Conservation (phyloP, 1,140 invertebrate genomes). For the Eupeodes corollae region DNA sequence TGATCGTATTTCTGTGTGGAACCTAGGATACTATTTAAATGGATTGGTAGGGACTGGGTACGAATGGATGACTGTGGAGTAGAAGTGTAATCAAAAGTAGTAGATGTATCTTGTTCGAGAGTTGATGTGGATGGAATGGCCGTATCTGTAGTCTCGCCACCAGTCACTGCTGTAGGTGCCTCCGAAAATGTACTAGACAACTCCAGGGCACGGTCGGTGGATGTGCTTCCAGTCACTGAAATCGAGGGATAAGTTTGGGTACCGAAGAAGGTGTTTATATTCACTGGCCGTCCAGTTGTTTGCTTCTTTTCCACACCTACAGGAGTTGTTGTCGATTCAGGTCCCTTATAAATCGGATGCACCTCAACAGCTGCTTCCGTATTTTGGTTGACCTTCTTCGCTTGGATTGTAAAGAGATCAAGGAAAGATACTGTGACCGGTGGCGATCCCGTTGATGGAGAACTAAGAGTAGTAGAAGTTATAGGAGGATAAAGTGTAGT, state of each 20-base stretch:
- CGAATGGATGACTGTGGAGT: too few species aligned
- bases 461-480: not conserved
- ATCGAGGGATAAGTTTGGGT: not conserved
- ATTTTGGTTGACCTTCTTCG: not conserved
- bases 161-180: not conserved
- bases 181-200: not conserved
- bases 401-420: not conserved
- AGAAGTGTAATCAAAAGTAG: not conserved
- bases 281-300: not conserved
- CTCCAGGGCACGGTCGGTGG: not conserved
- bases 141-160: not conserved
- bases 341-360: not conserved
- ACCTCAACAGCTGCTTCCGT: not conserved
- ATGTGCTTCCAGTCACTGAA: not conserved
- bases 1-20: not conserved
- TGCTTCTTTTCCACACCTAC: not conserved
- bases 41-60: not conserved
- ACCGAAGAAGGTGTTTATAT: not conserved
- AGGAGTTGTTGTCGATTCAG: not conserved
- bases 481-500: not conserved
- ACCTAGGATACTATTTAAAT: not conserved
- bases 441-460: not conserved
- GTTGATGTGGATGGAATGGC: not conserved
- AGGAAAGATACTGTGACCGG: not conserved
- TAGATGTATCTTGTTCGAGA: not conserved